Conservation (phyloP, 2,888 invertebrate species). For the Caenorhabditis sinica region DNA sequence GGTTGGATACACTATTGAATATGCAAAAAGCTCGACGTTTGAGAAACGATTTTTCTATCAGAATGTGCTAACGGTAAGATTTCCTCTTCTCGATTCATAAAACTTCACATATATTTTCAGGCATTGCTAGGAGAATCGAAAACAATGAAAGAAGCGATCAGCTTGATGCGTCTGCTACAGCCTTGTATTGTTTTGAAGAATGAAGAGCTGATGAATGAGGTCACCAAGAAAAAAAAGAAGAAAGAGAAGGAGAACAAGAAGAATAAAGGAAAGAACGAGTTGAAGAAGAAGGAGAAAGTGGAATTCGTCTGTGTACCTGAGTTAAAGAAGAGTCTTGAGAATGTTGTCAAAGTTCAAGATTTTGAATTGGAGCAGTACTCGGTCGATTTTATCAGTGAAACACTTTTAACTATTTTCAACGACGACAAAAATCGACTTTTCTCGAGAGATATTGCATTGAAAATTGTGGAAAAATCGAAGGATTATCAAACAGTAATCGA, state of each 20-base stretch:
- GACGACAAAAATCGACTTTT: constrained; percentile 57
- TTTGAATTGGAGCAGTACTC: constrained; percentile 55
- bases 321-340: constrained; percentile 50
- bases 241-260: constrained; percentile 60
- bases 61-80: constrained; percentile 50
- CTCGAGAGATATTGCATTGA: constrained; percentile 57
- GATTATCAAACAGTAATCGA: constrained; percentile 56
- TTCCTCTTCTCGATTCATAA: too few species aligned
- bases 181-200: constrained; percentile 50
- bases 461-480: constrained; percentile 59
- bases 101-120: constrained; percentile 11
- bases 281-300: constrained; percentile 39
- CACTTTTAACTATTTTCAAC: constrained; percentile 54
- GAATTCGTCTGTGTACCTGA: constrained; percentile 50
- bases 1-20: constrained; percentile 67
- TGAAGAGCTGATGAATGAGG: constrained; percentile 59
- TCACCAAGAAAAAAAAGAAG: constrained; percentile 61
- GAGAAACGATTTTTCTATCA: constrained; percentile 57
- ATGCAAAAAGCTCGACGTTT: constrained; percentile 55
- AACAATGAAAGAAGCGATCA: constrained; percentile 45
- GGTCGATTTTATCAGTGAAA: constrained; percentile 57
- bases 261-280: constrained; percentile 59
- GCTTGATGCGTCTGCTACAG: constrained; percentile 55
- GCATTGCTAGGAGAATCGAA: constrained; percentile 59
- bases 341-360: constrained; percentile 50